These are phyloP conservation scores for Coendou prehensilis DNA, from an alignment of 2,797 vertebrate genomes.

Conservation along the genomic window DNA sequence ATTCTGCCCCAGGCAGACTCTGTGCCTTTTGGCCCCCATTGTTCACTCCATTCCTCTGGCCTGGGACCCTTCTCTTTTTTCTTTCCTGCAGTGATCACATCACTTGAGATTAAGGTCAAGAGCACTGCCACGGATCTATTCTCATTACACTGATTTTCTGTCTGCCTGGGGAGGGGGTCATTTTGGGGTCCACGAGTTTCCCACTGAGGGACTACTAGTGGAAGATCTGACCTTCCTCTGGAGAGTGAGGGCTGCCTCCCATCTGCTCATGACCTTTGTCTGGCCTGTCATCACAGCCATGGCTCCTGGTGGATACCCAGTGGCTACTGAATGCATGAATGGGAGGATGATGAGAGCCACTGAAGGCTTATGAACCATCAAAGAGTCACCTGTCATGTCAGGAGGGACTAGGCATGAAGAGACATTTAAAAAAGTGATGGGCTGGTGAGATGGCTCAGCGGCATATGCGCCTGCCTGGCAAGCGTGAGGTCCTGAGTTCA, in stretches of 20 bases:
- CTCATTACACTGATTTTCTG: background rate
- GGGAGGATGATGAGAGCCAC: background rate
- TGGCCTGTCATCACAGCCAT: fast-evolving
- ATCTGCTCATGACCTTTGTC: background rate
- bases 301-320: background rate
- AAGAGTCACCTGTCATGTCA: background rate
- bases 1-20: background rate
- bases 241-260: background rate
- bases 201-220: background rate
- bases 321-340: background rate
- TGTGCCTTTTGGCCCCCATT: background rate
- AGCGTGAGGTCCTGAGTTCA: too few relatives aligned
- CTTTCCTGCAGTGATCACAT: background rate
- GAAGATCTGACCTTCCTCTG: too few relatives aligned
- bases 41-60: background rate
- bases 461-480: too few relatives aligned
- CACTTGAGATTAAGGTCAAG: background rate
- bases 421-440: background rate
- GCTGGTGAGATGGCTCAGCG: too few relatives aligned
- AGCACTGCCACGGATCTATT: too few relatives aligned
- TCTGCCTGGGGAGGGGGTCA: background rate
- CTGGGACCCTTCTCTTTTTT: background rate
- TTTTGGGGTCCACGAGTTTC: background rate
- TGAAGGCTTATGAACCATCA: background rate
- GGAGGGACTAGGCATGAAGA: background rate